Conservation (phyloP, 2,113 vertebrate species). For the Falco punctatus region DNA sequence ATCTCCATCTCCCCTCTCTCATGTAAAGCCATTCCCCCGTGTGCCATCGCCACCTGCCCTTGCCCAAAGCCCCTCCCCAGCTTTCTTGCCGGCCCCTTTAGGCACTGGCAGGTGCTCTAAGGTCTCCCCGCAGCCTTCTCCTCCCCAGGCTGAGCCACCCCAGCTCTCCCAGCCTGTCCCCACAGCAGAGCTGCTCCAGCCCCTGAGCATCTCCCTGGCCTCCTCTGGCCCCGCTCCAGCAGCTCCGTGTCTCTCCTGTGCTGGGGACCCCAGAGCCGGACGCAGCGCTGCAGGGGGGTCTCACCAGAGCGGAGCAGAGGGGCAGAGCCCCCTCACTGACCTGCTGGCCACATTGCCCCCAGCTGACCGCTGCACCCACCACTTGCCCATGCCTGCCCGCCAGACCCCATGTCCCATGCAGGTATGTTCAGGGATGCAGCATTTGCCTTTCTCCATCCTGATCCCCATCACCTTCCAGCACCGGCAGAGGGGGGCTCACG, state of each 20-base stretch:
- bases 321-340: neutral
- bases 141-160: neutral
- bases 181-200: neutral
- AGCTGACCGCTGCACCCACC: too few relatives aligned
- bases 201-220: rapidly evolving
- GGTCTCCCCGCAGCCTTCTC: neutral
- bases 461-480: neutral
- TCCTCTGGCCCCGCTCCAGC: neutral
- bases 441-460: too few relatives aligned
- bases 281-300: neutral
- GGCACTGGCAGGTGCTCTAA: neutral
- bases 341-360: neutral
- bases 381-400: too few relatives aligned
- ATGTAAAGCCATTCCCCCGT: neutral
- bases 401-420: too few relatives aligned
- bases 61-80: neutral
- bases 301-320: neutral
- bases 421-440: too few relatives aligned
- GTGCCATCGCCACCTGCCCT: neutral
- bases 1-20: neutral
- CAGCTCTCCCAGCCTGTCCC: neutral
- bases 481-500: neutral
- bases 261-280: neutral
- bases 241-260: neutral
- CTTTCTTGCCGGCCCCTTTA: neutral